phyloP scores from a whole-genome alignment of 2,113 vertebrate species.

The Craseonycteris thonglongyai region DNA sequence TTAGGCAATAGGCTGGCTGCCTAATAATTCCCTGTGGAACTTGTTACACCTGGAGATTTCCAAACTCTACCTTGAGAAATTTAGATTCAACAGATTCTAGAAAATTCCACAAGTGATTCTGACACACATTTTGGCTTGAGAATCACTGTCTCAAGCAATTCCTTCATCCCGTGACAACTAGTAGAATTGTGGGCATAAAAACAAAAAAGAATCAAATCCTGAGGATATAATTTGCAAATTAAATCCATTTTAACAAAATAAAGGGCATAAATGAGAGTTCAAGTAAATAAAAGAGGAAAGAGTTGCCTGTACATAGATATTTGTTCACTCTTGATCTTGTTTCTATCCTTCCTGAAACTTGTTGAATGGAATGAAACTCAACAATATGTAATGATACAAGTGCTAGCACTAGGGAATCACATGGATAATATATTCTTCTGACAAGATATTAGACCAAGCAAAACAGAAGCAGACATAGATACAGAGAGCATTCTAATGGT shows the following conservation, averaged over 20 bases:
- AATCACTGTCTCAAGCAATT: background rate
- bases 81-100: background rate
- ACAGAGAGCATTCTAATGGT: too few species aligned
- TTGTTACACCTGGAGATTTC: background rate
- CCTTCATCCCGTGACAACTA: background rate
- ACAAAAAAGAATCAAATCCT: background rate
- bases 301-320: background rate
- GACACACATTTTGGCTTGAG: background rate
- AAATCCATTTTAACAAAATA: constrained; percentile 3
- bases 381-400: background rate
- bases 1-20: background rate
- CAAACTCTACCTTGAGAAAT: background rate
- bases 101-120: background rate
- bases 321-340: background rate
- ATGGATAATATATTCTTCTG: background rate
- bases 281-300: background rate
- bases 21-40: background rate
- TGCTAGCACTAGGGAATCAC: background rate
- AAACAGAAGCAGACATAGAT: too few species aligned
- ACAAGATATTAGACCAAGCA: background rate
- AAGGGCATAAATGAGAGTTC: background rate
- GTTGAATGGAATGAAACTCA: background rate
- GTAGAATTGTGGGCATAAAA: background rate
- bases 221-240: background rate
- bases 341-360: background rate